Base-by-base conservation (phyloP, 2,797 vertebrate species). In the Chaunax sp. region DNA sequence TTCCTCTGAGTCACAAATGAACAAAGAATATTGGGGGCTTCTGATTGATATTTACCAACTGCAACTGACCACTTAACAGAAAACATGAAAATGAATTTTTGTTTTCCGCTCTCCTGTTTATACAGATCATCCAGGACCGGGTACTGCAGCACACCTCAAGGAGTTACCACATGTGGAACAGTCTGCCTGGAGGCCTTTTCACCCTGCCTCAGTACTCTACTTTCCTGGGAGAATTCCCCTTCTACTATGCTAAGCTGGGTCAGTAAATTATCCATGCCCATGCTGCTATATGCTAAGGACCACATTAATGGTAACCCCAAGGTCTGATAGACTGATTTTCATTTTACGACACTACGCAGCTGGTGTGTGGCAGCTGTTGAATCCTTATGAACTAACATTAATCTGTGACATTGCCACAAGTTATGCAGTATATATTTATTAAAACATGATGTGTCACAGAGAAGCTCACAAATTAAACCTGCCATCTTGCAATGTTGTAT, bases 141-240 rank as follows among this genome's bases (percentile, higher is more conserved):
- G 96, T 99, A 74, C 93, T 97, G 92, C 95, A 94, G 92, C 95
- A 97, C 90, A 94, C 94, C 87, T 96, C 96, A 70, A 96, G 96
- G 84, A 99, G 96, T 90, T 96, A 90, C 88, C 94, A 98, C 90
- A 98, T 99, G 95, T 99, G 98, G 98, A 99, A 99, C 93, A 96
- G 95, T 85, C 95, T 96, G 87, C 98, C 98, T n/a, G 98, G 98
- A 82, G 98, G 96, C 62, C 95, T 99, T 86, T 98, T 98, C 90
- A 93, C 96, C 80, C 90, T 98, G 89, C 96, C 98, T 28, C 97
- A 97, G 87, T 99, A 97, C 95, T 99, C 98, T 22, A 95, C 98
- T 54, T 93, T 96, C 91, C 94, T 99, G 89, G 95, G 96, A 88
- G 96, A 98, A 91, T 99, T 98, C 89, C 98, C 98, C 86, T 99